Base-by-base conservation (phyloP, 2,113 vertebrate genomes). In the Misgurnus mizolepis region DNA sequence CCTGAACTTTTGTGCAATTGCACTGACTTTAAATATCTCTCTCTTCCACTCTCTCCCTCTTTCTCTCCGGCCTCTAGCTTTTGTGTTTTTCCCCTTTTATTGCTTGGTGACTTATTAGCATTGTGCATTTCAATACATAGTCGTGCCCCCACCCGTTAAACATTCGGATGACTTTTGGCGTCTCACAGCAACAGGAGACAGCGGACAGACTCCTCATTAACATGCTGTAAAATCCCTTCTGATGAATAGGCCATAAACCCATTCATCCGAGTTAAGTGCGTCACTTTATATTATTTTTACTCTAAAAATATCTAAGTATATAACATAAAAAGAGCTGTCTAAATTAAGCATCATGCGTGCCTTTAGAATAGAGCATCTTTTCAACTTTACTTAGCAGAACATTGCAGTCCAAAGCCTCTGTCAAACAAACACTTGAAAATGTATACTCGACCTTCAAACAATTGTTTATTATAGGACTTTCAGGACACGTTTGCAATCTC, bases 161-260 rank as follows among this genome's bases (percentile, higher is more conserved):
- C 55, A 85, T 85, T 87, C 76, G 84, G 82, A 81, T 89, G 88
- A 87, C 90, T 90, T 87, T 84, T 85, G 71, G 87, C 86, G 81
- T 89, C 91, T 93, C 87, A 92, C 91, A 87, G 84, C 47, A 6
- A 76, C 55, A 85, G 75, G 81, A 79, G 85, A 81, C 68, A n/a
- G 18, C n/a, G 58, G 43, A 76, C 55, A 15, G 84, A 87, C 80
- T 80, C 84, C 87, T 90, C 86, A 91, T 92, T 91, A 89, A 50
- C 89, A 90, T 91, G 88, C 89, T 84, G 82, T 89, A 88, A 91
- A 90, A 80, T 76, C 76, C 0, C 72, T 14, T 60, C 60, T 80
- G 67, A 74, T 43, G 68, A 87, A 86, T 76, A 80, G 78, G 74
- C 77, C 50, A 67, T 78, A 75, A 68, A 84, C 40, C 60, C 55